A percentile compares a stretch with the other conserved stretches of the same genome.
Evolutionary conservation across 1,140 invertebrate genomes (phyloP).

Genomic region (Hirudo medicinalis): DNA sequence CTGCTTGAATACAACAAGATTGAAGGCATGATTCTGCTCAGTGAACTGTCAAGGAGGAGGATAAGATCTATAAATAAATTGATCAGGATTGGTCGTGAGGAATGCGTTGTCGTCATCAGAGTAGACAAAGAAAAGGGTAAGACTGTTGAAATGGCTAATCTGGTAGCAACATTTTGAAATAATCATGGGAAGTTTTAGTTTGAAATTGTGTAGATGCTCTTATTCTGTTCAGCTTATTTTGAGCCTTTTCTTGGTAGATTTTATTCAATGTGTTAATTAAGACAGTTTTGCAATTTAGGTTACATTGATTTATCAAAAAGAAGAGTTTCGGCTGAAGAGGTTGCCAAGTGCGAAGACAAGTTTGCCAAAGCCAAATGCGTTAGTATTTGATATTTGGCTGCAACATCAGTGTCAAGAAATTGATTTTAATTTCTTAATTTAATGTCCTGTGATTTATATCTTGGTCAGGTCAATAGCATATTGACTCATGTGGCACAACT

Average conservation of each 20-base stretch:
- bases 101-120: slow-evolving; percentile 96
- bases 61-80: slow-evolving; percentile 99
- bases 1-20: slow-evolving; percentile 97
- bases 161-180: slow-evolving; percentile 12
- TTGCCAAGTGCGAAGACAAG: slow-evolving; percentile 92
- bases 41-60: slow-evolving; percentile 90
- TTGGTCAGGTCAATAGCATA: slow-evolving; percentile 64
- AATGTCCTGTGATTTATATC: neutral
- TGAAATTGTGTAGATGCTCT: too few species aligned
- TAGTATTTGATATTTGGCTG: slow-evolving; percentile 25
- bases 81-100: slow-evolving; percentile 92
- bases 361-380: slow-evolving; percentile 97
- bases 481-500: slow-evolving; percentile 90
- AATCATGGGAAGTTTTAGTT: neutral
- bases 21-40: slow-evolving; percentile 67
- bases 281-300: slow-evolving; percentile 46
- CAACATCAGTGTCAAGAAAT: too few species aligned
- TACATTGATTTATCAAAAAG: slow-evolving; percentile 99
- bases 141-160: slow-evolving; percentile 7
- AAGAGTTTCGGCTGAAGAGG: slow-evolving; percentile 91
- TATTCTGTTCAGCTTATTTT: too few species aligned
- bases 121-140: slow-evolving; percentile 97
- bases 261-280: too few species aligned
- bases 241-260: too few species aligned
- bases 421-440: too few species aligned